Conservation (phyloP, 2,888 invertebrate species). For the Blomia tropicalis region DNA sequence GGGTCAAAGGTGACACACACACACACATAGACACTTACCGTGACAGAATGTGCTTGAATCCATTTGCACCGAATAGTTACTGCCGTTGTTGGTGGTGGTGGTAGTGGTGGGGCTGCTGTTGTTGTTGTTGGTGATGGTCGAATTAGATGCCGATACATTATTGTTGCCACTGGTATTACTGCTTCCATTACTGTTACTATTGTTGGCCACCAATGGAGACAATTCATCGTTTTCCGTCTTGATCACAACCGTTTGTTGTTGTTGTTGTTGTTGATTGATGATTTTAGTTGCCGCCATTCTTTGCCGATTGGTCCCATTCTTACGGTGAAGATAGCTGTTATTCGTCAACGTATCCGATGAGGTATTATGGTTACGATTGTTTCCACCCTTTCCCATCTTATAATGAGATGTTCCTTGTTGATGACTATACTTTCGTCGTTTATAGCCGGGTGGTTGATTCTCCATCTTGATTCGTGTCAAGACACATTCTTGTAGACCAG, state of each 20-base stretch:
- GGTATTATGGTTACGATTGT: background rate
- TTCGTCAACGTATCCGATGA: no score
- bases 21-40: background rate
- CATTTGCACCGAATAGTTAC: background rate
- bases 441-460: conserved; percentile 5
- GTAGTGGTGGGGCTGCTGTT: no score
- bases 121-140: no score
- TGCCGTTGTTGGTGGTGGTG: no score
- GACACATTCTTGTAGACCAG: background rate
- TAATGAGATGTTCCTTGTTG: background rate
- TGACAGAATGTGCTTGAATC: background rate
- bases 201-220: background rate
- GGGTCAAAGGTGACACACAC: conserved; percentile 10
- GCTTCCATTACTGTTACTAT: background rate
- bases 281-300: background rate
- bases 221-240: conserved; percentile 4
- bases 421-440: conserved; percentile 14
- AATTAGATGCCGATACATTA: background rate
- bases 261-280: background rate
- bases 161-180: background rate
- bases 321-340: background rate
- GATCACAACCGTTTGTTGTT: background rate
- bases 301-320: no score
- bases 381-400: background rate
- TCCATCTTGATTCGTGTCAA: conserved; percentile 6